Conservation (phyloP, 2,113 vertebrate species). For the Ictidomys tridecemlineatus region DNA sequence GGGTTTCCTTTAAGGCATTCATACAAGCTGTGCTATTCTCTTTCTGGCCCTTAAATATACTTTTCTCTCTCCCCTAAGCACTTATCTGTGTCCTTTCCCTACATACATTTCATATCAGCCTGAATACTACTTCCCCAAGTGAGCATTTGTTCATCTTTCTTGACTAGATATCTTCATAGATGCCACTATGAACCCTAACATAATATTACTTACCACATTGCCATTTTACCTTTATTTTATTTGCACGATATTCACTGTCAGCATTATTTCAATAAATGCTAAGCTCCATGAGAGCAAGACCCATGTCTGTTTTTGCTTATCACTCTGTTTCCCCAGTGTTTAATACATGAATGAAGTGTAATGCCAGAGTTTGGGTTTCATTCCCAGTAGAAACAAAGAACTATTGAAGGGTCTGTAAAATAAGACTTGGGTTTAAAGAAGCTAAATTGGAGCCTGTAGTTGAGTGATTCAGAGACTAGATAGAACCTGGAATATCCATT, state of each 20-base stretch:
- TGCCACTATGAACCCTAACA: not conserved
- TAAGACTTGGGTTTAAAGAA: conserved; percentile 15
- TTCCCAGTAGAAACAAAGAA: conserved; percentile 31
- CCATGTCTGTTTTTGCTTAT: conserved; percentile 5
- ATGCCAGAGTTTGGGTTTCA: conserved; percentile 29
- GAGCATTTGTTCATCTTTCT: not conserved
- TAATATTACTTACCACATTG: conserved; percentile 13
- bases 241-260: conserved; percentile 9
- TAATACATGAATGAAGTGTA: not conserved
- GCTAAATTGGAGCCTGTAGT: not conserved
- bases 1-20: not conserved
- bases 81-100: not conserved
- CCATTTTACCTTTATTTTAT: conserved; percentile 32
- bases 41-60: not conserved
- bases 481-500: not conserved
- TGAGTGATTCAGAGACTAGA: conserved; percentile 9
- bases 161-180: not conserved
- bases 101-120: not conserved
- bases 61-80: not conserved
- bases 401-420: not conserved
- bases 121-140: not conserved
- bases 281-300: not conserved
- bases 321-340: not conserved
- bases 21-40: not conserved
- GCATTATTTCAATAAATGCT: not conserved